Conservation (phyloP, 2,797 vertebrate species). For the Alca torda region DNA sequence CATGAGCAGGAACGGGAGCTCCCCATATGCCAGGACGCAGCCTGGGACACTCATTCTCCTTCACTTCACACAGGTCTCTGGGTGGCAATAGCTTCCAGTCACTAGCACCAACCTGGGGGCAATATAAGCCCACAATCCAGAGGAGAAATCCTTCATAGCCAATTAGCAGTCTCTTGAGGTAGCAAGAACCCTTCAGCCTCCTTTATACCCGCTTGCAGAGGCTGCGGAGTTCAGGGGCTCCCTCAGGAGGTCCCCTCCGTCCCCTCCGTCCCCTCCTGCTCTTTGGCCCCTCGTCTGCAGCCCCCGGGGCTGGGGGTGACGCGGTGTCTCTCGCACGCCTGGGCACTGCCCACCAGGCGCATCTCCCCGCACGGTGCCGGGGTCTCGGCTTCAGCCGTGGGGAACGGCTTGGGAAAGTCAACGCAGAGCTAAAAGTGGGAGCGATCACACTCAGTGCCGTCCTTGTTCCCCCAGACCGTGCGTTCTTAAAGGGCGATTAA, state of each 20-base stretch:
- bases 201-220: rapidly evolving
- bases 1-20: background rate
- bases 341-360: background rate
- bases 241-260: background rate
- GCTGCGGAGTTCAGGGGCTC: background rate
- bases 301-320: background rate
- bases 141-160: background rate
- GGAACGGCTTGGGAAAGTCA: background rate
- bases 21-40: background rate
- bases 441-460: rapidly evolving
- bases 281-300: background rate
- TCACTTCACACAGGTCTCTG: background rate
- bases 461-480: rapidly evolving
- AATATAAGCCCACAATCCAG: rapidly evolving
- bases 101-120: background rate
- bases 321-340: rapidly evolving
- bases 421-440: rapidly evolving
- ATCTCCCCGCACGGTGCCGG: rapidly evolving
- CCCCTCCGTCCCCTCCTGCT: background rate
- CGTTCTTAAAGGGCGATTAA: background rate
- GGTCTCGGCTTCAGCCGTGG: rapidly evolving
- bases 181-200: background rate
- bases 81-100: background rate
- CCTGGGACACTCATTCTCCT: background rate
- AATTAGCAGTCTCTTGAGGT: background rate